A percentile compares a stretch with the other conserved stretches of the same genome.
Conservation (phyloP, 2,888 invertebrate genomes). For the Geotrupes spiniger region DNA sequence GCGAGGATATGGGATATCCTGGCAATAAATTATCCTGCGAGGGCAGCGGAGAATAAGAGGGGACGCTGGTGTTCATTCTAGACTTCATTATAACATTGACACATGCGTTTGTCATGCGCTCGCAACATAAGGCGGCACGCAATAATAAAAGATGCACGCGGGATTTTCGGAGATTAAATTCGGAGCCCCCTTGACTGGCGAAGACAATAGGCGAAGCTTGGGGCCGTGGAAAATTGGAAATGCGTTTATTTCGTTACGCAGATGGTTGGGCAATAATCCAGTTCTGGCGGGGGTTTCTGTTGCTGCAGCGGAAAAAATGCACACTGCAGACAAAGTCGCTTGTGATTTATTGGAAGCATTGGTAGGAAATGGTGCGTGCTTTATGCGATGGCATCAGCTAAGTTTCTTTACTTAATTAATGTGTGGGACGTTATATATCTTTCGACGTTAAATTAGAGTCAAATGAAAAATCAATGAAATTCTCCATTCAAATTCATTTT, state of each 20-base stretch:
- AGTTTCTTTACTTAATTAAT: too few species aligned
- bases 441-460: too few species aligned
- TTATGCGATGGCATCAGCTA: too few species aligned
- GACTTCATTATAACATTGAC: constrained; percentile 44
- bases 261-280: constrained; percentile 2
- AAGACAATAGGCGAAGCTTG: constrained; percentile 1
- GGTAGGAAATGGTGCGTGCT: too few species aligned
- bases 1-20: constrained; percentile 47
- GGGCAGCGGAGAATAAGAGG: constrained; percentile 14
- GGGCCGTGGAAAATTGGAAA: constrained; percentile 4
- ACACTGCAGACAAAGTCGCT: too few species aligned
- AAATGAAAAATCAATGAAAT: too few species aligned
- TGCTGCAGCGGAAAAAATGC: too few species aligned
- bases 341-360: too few species aligned
- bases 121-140: constrained; percentile 1
- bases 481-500: too few species aligned
- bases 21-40: constrained; percentile 45
- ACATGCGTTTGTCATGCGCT: constrained; percentile 42
- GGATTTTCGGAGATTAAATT: constrained; percentile 22
- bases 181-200: constrained; percentile 5
- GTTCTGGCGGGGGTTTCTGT: too few species aligned
- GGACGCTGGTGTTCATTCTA: constrained; percentile 32
- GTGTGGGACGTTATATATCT: too few species aligned
- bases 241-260: constrained; percentile 4
- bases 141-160: constrained; percentile 20